Base-by-base conservation (phyloP, 2,113 vertebrate species). In the Pycnonotus jocosus region DNA sequence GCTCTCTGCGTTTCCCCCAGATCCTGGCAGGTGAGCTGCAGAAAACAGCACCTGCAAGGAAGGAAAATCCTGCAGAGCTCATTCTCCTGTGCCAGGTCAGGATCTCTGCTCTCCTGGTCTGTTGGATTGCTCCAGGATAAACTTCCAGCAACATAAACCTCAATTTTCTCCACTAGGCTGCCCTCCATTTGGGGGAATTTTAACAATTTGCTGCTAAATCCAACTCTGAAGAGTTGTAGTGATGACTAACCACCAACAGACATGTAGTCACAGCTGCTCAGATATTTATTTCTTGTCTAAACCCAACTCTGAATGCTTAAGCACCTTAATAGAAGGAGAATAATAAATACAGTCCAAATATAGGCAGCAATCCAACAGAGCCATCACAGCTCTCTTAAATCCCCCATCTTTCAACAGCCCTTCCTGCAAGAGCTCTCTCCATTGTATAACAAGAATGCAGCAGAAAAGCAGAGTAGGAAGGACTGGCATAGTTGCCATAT, bases 201-300 rank as follows among this genome's bases (percentile, higher is more conserved):
- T 89, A 70, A 58, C 66, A 78, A 91, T 76, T 87, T 90, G 35
- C 77, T 51, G 50, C 65, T 95, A 91, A 96, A 95, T 69, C 78
- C 72, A 81, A 60, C 87, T 86, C 71, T 74, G 66, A 57, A 73
- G 78, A 90, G 72, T 37, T 69, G 69, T 47, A 89, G 76, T 81
- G 84, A 87, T 91, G 96, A 95, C 91, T 92, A 97, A 97, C 81
- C 81, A 66, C 86, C 60, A 48, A 86, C 85, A 96, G 95, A 93
- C 95, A 94, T 96, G 97, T 93, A 96, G 92, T 95, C 96, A 86
- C 97, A 96, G 95, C 96, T 94, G 95, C 93, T 96, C 72, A 79
- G 92, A 95, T 93, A 84, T 91, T 97, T 96, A 95, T 86, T 97
- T 97, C 97, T 95, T 96, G 95, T 97, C 95, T 90, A 96, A 96